Evolutionary conservation across 2,797 vertebrate genomes (phyloP).

Genomic region (Carduelis carduelis): DNA sequence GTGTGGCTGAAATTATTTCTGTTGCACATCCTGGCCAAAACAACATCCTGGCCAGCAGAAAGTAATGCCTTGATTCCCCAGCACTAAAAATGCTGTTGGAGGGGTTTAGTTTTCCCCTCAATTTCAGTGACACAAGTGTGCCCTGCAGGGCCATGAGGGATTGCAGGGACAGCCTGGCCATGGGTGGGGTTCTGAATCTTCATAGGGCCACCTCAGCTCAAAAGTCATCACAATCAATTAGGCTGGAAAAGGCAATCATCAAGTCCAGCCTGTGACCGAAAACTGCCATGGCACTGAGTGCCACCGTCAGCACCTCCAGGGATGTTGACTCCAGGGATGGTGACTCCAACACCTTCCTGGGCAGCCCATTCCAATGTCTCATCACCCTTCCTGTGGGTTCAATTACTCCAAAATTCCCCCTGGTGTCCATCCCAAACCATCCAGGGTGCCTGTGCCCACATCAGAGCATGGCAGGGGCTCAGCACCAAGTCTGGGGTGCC

Average conservation of each 20-base stretch:
- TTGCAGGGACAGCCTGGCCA: accelerated
- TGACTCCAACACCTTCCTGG: background rate
- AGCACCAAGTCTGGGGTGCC: accelerated
- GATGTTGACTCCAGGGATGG: background rate
- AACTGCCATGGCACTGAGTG: background rate
- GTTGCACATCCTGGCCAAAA: background rate
- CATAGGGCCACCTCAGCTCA: background rate
- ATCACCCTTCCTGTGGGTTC: too few relatives aligned
- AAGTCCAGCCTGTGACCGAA: accelerated
- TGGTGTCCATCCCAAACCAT: accelerated
- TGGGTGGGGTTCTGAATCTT: background rate
- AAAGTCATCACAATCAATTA: accelerated
- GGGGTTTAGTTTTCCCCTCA: background rate
- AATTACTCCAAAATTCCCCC: background rate
- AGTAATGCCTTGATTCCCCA: background rate
- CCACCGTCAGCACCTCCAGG: background rate
- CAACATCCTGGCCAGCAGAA: background rate
- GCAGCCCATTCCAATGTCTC: background rate
- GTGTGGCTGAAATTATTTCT: background rate
- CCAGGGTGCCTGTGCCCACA: accelerated
- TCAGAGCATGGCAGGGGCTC: accelerated
- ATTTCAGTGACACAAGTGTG: background rate
- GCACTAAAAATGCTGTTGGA: background rate
- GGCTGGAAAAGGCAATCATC: accelerated
- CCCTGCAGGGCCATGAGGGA: accelerated